These are phyloP conservation scores for Melopsittacus undulatus DNA, from an alignment of 2,797 vertebrate genomes.

Conservation along the genomic window DNA sequence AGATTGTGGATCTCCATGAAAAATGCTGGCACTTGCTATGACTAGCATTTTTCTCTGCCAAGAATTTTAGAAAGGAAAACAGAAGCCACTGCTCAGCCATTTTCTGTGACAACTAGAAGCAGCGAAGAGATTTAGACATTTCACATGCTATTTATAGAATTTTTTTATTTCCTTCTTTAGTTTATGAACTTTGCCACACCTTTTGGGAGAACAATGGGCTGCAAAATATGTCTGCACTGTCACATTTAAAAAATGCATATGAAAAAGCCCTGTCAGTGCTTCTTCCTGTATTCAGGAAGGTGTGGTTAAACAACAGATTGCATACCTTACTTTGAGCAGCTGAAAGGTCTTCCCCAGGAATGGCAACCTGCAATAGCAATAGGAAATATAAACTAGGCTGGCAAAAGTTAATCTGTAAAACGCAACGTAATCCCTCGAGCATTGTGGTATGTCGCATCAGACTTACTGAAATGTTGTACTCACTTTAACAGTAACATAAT, in stretches of 20 bases:
- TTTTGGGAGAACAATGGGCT: constrained; percentile 19
- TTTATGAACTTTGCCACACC: constrained; percentile 56
- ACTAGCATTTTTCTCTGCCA: background rate
- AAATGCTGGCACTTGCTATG: background rate
- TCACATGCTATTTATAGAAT: background rate
- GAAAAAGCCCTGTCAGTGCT: constrained; percentile 5
- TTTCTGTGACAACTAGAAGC: background rate
- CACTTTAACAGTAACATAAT: background rate
- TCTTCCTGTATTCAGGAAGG: constrained; percentile 28
- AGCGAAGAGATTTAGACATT: background rate
- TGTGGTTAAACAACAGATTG: background rate
- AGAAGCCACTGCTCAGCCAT: background rate
- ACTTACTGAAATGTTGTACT: background rate
- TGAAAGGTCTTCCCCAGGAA: constrained; percentile 12
- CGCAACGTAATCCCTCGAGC: background rate
- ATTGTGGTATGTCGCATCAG: background rate
- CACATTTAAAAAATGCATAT: constrained; percentile 43
- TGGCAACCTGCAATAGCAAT: background rate
- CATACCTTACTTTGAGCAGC: constrained; percentile 14
- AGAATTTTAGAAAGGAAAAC: background rate
- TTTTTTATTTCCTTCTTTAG: constrained; percentile 28
- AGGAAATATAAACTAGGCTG: background rate
- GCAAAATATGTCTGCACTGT: constrained; percentile 39
- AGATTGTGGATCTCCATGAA: background rate
- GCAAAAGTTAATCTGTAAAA: background rate